Percentiles rank a stretch among this genome's conserved stretches.
Conservation (phyloP, 92 coral and sea anemone species). For the Metridium senile region DNA sequence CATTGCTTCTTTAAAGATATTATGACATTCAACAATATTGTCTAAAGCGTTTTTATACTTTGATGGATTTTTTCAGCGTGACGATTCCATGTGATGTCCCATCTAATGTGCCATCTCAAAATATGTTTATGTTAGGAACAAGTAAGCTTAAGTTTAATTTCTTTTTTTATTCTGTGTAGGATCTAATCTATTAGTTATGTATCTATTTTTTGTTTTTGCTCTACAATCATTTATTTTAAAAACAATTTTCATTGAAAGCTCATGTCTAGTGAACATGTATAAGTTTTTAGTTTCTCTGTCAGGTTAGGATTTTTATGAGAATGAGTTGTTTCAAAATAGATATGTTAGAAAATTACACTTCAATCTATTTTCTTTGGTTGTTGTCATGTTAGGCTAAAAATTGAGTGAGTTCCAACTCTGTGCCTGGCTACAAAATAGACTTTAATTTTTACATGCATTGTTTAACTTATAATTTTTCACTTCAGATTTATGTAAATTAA, state of each 20-base stretch:
- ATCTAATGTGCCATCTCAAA: background rate
- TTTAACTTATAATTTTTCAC: background rate
- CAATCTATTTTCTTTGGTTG: background rate
- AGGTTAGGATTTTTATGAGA: background rate
- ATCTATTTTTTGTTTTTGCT: background rate
- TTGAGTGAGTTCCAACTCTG: background rate
- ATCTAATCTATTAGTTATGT: background rate
- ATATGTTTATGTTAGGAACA: background rate
- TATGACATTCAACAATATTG: background rate
- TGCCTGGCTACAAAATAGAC: background rate
- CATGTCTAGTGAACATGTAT: no score
- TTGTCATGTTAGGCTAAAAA: background rate
- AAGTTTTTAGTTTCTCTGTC: background rate
- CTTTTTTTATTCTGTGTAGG: no score
- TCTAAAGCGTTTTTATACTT: background rate
- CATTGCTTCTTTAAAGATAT: background rate
- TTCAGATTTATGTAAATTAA: background rate
- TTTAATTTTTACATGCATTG: background rate
- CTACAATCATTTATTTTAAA: background rate
- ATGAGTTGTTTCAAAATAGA: background rate
- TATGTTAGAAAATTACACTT: background rate
- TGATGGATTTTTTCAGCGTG: background rate
- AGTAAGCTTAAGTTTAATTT: background rate
- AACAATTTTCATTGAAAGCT: background rate
- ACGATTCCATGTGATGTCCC: background rate